Base-by-base conservation (phyloP, 2,113 vertebrate genomes). In the Suncus etruscus region DNA sequence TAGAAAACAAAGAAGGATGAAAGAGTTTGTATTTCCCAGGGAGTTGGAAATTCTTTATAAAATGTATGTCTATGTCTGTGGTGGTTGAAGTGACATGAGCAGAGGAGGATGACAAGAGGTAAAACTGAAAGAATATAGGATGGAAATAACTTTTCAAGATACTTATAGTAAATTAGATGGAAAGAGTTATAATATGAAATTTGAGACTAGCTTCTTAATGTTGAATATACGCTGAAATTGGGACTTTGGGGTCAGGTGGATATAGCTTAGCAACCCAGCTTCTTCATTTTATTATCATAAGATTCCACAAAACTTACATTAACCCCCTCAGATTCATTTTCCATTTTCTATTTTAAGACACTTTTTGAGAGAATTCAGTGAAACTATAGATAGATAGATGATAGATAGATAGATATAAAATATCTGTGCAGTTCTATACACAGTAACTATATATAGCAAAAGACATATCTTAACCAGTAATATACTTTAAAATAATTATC, bases 281-380 rank as follows among this genome's bases (percentile, higher is more conserved):
- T 16, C n/a, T 18, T 7, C 1, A 1, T 29, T 66, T 61, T 72
- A 27, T 63, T 89, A 20, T 24, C 18, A n/a, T 45, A 16, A 25
- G 63, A 79, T 29, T 20, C 25, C 51, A 0, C 45, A 11, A 47
- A 68, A 86, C 8, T 45, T 66, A 61, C 32, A 32, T 65, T 66
- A 25, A 3, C 45, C 82, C 70, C 84, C 68, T 73, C 27, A 31
- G 5, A 4, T 25, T 76, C 77, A 31, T 54, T 54, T 54, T 54
- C 7, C 15, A 15, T 54, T 54, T 15, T 54, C 51, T 54, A 54
- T 54, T 15, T 54, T 54, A 54, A 54, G 51, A 54, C 51, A 10
- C 6, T 68, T 61, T 91, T 91, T 69, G 39, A 70, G 39, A 77
- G 54, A 89, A 77, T 45, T 47, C 74, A 95, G 39, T 3, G 58